Percentiles rank a stretch among this genome's conserved stretches.
phyloP scores from a whole-genome alignment of 2,888 invertebrate genomes.

The Cerastoderma edule region DNA sequence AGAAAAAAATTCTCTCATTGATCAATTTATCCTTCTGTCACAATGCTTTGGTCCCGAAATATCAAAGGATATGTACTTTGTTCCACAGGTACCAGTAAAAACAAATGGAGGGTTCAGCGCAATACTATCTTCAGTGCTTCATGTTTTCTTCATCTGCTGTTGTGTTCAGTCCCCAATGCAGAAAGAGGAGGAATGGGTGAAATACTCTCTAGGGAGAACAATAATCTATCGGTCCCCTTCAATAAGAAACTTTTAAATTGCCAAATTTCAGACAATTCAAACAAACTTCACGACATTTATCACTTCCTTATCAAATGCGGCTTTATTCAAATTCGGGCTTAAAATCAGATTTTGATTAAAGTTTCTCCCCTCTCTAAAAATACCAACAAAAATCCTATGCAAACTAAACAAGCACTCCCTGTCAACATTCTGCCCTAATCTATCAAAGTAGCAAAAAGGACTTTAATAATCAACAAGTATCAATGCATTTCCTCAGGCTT shows the following conservation, averaged over 20 bases:
- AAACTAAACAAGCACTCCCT: conserved; percentile 11
- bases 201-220: no score
- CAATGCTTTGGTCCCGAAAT: no score
- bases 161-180: no score
- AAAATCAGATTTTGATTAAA: conserved; percentile 13
- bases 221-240: conserved; percentile 16
- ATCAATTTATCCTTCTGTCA: no score
- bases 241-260: conserved; percentile 27
- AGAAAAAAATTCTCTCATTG: no score
- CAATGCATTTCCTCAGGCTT: conserved; percentile 2
- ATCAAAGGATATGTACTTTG: no score
- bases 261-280: conserved; percentile 36
- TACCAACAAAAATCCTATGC: background rate
- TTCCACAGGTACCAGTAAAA: no score
- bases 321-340: conserved; percentile 15
- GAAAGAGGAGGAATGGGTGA: no score
- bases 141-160: no score
- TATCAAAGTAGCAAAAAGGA: conserved; percentile 13
- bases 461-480: background rate
- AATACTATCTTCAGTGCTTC: no score
- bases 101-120: no score
- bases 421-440: conserved; percentile 9
- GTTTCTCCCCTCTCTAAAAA: background rate
- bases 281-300: conserved; percentile 43
- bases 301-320: conserved; percentile 41